Percentiles rank a stretch among this genome's conserved stretches.
Evolutionary conservation across 2,888 invertebrate genomes (phyloP).

Genomic region (Panzeria rudis): DNA sequence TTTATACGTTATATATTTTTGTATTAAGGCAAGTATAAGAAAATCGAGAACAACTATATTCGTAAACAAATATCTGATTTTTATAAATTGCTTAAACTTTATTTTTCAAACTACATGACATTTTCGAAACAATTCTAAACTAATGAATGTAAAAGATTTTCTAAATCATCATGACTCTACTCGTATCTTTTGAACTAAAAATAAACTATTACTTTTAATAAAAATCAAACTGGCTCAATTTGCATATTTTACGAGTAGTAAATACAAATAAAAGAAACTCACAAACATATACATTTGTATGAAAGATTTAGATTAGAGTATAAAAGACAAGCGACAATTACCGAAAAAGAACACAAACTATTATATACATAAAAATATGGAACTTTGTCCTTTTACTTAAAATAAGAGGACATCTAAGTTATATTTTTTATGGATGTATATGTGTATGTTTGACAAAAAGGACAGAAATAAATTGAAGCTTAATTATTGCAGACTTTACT

Average conservation of each 20-base stretch:
- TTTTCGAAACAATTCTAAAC: constrained; percentile 48
- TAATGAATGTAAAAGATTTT: constrained; percentile 58
- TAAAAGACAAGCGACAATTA: constrained; percentile 52
- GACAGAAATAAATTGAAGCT: constrained; percentile 13
- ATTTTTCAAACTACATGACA: neutral
- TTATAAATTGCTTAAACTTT: constrained; percentile 17
- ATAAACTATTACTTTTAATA: constrained; percentile 46
- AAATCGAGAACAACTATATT: neutral
- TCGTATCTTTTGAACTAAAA: constrained; percentile 28
- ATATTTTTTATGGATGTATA: neutral
- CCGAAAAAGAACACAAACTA: constrained; percentile 26
- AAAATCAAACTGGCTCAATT: constrained; percentile 40
- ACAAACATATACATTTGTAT: constrained; percentile 13
- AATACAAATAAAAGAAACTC: constrained; percentile 19
- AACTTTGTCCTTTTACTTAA: constrained; percentile 41
- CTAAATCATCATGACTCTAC: constrained; percentile 40
- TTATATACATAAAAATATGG: neutral
- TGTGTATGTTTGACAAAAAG: constrained; percentile 12
- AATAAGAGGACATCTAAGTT: neutral
- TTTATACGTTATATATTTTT: too few relatives aligned
- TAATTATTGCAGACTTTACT: constrained; percentile 1
- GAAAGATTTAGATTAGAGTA: constrained; percentile 10
- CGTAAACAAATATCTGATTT: neutral
- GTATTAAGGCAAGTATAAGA: too few relatives aligned
- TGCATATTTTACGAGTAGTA: constrained; percentile 33